phyloP scores from a whole-genome alignment of 37 sponge, comb jelly and placozoan species.

The Beroe forskalii region DNA sequence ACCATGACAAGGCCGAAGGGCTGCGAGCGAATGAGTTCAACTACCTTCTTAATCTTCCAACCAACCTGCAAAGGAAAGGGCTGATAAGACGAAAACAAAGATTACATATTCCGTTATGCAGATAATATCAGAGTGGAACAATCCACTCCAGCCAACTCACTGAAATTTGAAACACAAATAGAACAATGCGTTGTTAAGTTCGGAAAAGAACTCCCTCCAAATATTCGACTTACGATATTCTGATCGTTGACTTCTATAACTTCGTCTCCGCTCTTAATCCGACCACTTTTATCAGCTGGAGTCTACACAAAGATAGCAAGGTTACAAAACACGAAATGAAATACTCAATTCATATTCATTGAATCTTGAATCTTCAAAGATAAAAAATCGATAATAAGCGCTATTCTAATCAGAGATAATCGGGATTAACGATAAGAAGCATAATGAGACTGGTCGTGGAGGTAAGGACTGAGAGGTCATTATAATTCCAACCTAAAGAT shows the following conservation, averaged over 20 bases:
- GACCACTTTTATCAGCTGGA: slow-evolving; percentile 31
- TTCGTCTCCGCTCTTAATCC: slow-evolving; percentile 41
- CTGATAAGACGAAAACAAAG: no score
- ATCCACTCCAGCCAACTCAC: no score
- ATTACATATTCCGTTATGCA: no score
- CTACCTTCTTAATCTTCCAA: slow-evolving; percentile 41
- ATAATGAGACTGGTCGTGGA: background rate
- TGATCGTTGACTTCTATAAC: slow-evolving; percentile 60
- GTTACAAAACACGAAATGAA: background rate
- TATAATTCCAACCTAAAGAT: no score
- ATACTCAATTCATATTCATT: no score
- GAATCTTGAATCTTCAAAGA: no score
- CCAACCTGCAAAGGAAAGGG: background rate
- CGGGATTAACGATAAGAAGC: background rate
- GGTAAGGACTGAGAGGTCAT: no score
- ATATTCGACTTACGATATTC: slow-evolving; percentile 16
- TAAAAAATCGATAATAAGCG: no score
- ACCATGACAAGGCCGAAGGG: slow-evolving; percentile 28
- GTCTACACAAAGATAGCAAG: slow-evolving; percentile 6
- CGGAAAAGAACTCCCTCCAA: no score
- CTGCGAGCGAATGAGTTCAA: slow-evolving; percentile 9
- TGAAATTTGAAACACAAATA: no score
- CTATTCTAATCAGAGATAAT: background rate
- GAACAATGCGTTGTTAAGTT: no score
- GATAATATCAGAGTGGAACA: no score